These are phyloP conservation scores for Lipophrys pholis DNA, from an alignment of 2,113 vertebrate genomes.

Conservation along the genomic window DNA sequence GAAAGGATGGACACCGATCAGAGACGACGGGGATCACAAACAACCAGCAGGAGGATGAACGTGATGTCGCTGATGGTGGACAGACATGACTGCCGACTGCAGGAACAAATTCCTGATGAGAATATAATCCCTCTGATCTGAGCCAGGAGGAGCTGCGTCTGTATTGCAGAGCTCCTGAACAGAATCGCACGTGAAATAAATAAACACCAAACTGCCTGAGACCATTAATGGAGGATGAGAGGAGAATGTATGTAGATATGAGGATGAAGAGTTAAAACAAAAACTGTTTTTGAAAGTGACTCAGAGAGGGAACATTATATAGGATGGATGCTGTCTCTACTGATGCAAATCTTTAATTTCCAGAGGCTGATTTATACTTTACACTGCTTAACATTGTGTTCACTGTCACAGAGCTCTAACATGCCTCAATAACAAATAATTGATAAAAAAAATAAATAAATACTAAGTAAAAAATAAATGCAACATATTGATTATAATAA, in stretches of 20 bases:
- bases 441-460: background rate
- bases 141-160: slow-evolving; percentile 15
- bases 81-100: slow-evolving; percentile 3
- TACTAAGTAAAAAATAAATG: background rate
- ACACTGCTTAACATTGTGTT: background rate
- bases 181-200: slow-evolving; percentile 11
- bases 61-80: slow-evolving; percentile 31
- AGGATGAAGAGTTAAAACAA: no score
- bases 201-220: slow-evolving; percentile 29
- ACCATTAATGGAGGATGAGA: no score
- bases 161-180: slow-evolving; percentile 11
- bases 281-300: no score
- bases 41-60: slow-evolving; percentile 17
- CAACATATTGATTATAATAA: background rate
- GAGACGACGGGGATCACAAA: background rate
- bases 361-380: background rate
- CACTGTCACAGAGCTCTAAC: background rate
- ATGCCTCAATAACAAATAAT: background rate
- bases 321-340: no score
- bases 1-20: background rate
- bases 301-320: no score
- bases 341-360: background rate
- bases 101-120: slow-evolving; percentile 23
- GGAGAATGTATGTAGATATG: no score
- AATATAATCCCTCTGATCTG: slow-evolving; percentile 16